phyloP scores from a whole-genome alignment of 2,888 invertebrate genomes.

The Steinernema hermaphroditum region DNA sequence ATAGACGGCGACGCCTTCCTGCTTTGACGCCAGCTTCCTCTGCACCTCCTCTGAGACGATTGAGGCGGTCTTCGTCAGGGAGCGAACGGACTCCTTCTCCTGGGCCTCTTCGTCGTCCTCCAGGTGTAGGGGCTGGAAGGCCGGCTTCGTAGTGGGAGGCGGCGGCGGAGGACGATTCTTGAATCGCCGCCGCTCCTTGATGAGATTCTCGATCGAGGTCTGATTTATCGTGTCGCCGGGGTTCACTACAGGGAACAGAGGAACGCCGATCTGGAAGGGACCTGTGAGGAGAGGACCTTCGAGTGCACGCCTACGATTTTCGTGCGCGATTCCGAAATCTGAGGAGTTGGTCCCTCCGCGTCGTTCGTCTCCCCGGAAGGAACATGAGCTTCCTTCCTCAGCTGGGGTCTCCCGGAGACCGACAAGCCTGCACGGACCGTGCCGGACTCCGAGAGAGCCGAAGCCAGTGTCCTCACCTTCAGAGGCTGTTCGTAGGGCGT shows the following conservation, averaged over 20 bases:
- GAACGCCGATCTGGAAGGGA: background rate
- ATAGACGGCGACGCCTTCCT: background rate
- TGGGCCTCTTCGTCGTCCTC: background rate
- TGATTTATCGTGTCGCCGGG: background rate
- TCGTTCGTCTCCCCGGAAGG: background rate
- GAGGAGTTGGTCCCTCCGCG: background rate
- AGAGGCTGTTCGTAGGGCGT: constrained; percentile 19
- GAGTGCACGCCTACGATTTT: background rate
- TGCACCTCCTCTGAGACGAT: background rate
- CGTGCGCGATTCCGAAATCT: background rate
- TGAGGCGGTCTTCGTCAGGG: background rate
- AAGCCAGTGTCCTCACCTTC: background rate
- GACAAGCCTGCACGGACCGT: background rate
- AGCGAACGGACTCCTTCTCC: background rate
- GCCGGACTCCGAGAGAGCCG: background rate
- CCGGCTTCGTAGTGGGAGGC: constrained; percentile 9
- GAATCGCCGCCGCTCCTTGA: constrained; percentile 2
- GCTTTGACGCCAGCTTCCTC: background rate
- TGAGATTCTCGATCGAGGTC: constrained; percentile 8
- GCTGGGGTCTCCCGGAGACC: background rate
- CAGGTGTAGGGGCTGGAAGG: background rate
- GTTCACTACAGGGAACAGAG: constrained; percentile 2
- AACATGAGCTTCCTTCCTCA: background rate
- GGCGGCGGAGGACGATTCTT: constrained; percentile 10
- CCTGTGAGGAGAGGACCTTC: no score